phyloP scores from a whole-genome alignment of 2,113 vertebrate genomes.

The Macquaria ambigua region DNA sequence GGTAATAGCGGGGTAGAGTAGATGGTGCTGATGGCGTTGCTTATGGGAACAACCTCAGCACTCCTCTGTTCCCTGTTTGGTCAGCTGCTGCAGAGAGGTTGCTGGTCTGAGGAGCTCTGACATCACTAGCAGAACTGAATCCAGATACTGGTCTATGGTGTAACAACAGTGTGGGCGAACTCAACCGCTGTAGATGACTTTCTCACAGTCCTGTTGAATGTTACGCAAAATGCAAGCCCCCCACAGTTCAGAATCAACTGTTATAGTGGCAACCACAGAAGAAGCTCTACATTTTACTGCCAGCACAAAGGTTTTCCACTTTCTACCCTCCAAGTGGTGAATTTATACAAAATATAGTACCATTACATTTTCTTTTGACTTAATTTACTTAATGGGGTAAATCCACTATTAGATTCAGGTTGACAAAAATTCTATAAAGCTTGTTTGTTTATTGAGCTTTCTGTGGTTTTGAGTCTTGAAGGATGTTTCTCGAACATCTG shows the following conservation, averaged over 20 bases:
- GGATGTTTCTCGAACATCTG: neutral
- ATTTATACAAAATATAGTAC: neutral
- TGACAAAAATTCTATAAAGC: too few species aligned
- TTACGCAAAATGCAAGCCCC: constrained; percentile 6
- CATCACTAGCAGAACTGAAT: constrained; percentile 65
- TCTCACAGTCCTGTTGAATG: constrained; percentile 61
- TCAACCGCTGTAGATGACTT: constrained; percentile 38
- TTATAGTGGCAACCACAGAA: constrained; percentile 24
- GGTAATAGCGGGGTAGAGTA: constrained; percentile 58
- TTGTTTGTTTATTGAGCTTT: neutral
- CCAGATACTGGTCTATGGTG: constrained; percentile 53
- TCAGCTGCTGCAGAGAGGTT: constrained; percentile 77
- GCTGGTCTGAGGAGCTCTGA: constrained; percentile 61
- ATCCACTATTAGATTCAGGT: neutral
- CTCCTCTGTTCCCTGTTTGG: constrained; percentile 71
- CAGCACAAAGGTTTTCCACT: constrained; percentile 15
- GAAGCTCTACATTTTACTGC: neutral
- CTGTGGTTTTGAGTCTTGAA: neutral
- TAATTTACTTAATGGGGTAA: too few species aligned
- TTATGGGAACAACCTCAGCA: constrained; percentile 63
- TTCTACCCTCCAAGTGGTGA: neutral
- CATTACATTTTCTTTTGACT: neutral
- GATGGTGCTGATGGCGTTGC: constrained; percentile 55
- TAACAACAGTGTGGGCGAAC: constrained; percentile 41
- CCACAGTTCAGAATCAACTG: constrained; percentile 41